Conservation (phyloP, 2,888 invertebrate species). For the Pollenia griseotomentosa region DNA sequence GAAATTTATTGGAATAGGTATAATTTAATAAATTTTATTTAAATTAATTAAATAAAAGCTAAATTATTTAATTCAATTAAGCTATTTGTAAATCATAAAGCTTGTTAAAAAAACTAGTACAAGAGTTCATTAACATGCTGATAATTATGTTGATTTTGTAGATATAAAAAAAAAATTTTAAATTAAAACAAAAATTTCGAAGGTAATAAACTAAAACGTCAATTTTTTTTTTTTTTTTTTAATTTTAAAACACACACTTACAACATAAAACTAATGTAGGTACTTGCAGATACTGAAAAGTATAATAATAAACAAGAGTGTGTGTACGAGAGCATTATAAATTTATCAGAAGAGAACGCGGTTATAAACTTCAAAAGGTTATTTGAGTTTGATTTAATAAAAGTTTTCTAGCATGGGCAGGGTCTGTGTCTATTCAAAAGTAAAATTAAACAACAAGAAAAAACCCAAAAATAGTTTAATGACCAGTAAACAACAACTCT, state of each 20-base stretch:
- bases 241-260: slow-evolving; percentile 20
- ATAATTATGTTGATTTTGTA: neutral
- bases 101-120: slow-evolving; percentile 77
- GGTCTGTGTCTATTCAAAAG: neutral
- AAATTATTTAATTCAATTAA: neutral
- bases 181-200: slow-evolving; percentile 35
- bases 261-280: neutral
- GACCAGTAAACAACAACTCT: slow-evolving; percentile 5
- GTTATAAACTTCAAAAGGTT: slow-evolving; percentile 68
- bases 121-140: slow-evolving; percentile 82
- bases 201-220: slow-evolving; percentile 43
- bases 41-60: neutral
- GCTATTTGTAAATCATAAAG: neutral
- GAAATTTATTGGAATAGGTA: neutral
- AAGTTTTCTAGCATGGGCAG: slow-evolving; percentile 3
- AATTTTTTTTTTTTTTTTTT: neutral
- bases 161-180: neutral
- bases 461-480: slow-evolving; percentile 17
- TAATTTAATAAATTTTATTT: neutral
- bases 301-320: slow-evolving; percentile 48
- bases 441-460: neutral
- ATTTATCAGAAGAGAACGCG: slow-evolving; percentile 24
- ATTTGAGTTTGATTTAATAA: slow-evolving; percentile 33
- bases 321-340: slow-evolving; percentile 3
- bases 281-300: neutral